Evolutionary conservation across 2,888 invertebrate species (phyloP).

Genomic region (Stenodema calcarata): DNA sequence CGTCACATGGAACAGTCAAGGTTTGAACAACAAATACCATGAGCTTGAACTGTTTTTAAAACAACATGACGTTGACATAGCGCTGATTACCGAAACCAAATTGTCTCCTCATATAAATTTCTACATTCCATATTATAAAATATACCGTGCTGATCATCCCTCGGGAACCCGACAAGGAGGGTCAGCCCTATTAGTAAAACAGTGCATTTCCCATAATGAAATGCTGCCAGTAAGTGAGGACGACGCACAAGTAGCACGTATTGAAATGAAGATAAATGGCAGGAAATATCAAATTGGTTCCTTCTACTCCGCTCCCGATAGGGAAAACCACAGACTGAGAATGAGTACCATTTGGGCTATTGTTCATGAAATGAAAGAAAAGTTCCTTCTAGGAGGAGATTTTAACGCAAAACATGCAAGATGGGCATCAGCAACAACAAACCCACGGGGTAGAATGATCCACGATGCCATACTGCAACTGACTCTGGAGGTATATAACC

Average conservation of each 20-base stretch:
- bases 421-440: conserved; percentile 5
- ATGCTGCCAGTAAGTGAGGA: not conserved
- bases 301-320: conserved; percentile 25
- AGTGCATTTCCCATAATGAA: not conserved
- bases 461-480: too few species aligned
- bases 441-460: too few species aligned
- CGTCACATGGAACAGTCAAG: too few species aligned
- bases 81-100: too few species aligned
- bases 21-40: too few species aligned
- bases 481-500: too few species aligned
- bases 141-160: not conserved
- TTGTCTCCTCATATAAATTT: too few species aligned
- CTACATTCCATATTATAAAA: conserved; percentile 5
- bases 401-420: not conserved
- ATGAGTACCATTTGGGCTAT: not conserved
- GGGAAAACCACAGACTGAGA: not conserved
- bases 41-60: too few species aligned
- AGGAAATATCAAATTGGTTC: not conserved
- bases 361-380: conserved; percentile 22
- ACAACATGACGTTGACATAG: too few species aligned
- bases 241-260: conserved; percentile 22
- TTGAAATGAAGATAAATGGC: not conserved
- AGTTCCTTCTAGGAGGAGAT: not conserved
- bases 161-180: conserved; percentile 17
- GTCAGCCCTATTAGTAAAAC: not conserved